These are phyloP conservation scores for Leucopsar rothschildi DNA, from an alignment of 2,113 vertebrate genomes.

Conservation along the genomic window DNA sequence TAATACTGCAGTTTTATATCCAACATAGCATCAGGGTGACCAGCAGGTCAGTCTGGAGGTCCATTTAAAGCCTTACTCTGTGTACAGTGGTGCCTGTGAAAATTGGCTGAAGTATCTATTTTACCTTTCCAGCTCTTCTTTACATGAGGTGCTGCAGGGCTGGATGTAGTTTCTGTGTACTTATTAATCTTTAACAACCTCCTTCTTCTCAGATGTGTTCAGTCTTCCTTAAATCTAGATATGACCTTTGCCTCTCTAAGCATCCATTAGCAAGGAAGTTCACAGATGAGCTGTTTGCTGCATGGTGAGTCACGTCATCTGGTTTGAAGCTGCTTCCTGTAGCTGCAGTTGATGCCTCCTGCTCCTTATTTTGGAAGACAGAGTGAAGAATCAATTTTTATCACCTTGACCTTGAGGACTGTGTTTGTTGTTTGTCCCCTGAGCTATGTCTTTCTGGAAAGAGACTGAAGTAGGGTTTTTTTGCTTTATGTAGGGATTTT, in stretches of 20 bases:
- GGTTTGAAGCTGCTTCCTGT: not conserved
- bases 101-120: not conserved
- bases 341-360: not conserved
- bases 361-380: slow-evolving; percentile 1
- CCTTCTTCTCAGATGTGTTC: not conserved
- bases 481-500: not conserved
- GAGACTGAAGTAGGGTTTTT: not conserved
- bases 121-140: not conserved
- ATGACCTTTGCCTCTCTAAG: not conserved
- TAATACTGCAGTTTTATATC: not conserved
- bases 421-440: not conserved
- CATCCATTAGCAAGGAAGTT: not conserved
- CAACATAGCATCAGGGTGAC: not conserved
- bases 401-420: slow-evolving; percentile 17
- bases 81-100: not conserved
- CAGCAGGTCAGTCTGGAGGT: not conserved
- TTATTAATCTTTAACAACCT: not conserved
- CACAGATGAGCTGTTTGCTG: not conserved
- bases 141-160: not conserved
- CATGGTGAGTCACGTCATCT: not conserved
- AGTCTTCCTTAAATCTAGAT: not conserved
- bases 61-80: not conserved
- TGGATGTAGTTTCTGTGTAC: not conserved
- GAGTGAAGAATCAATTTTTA: slow-evolving; percentile 31
- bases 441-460: not conserved